A percentile compares a stretch with the other conserved stretches of the same genome.
Conservation (phyloP, 2,113 vertebrate species). For the Centropristis striata region DNA sequence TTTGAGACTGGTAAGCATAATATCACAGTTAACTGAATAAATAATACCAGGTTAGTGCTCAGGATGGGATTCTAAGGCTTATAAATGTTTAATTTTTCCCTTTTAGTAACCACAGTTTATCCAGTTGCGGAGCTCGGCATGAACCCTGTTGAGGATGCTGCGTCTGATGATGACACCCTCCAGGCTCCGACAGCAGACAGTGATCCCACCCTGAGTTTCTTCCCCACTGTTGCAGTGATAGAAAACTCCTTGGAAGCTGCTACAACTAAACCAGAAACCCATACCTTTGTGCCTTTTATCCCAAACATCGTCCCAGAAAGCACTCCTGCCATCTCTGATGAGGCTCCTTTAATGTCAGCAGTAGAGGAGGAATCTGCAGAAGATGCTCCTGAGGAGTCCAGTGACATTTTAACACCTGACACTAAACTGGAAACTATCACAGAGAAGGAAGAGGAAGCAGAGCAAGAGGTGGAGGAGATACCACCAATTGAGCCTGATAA, state of each 20-base stretch:
- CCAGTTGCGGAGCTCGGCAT: slow-evolving; percentile 48
- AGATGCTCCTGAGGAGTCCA: slow-evolving; percentile 19
- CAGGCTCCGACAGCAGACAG: not conserved
- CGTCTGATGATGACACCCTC: not conserved
- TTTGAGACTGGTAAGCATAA: slow-evolving; percentile 81
- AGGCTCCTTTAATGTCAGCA: slow-evolving; percentile 25
- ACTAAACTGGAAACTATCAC: slow-evolving; percentile 26
- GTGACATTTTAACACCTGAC: not conserved
- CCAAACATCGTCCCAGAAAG: slow-evolving; percentile 47
- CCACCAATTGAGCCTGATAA: slow-evolving; percentile 20
- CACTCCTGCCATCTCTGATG: slow-evolving; percentile 10
- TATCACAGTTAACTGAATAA: slow-evolving; percentile 14
- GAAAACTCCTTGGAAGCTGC: slow-evolving; percentile 58
- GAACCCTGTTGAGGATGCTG: slow-evolving; percentile 11
- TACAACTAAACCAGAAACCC: slow-evolving; percentile 46
- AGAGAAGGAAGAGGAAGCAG: slow-evolving; percentile 26
- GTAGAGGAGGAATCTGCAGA: slow-evolving; percentile 45
- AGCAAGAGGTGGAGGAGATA: slow-evolving; percentile 38
- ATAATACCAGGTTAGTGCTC: not conserved
- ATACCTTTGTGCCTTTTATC: slow-evolving; percentile 64
- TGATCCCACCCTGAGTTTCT: slow-evolving; percentile 31
- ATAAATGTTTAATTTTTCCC: slow-evolving; percentile 10
- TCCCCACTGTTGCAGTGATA: slow-evolving; percentile 55
- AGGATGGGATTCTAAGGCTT: not conserved
- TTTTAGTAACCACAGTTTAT: slow-evolving; percentile 73